Evolutionary conservation across 2,888 invertebrate genomes (phyloP).

Genomic region (Phyllotreta striolata): DNA sequence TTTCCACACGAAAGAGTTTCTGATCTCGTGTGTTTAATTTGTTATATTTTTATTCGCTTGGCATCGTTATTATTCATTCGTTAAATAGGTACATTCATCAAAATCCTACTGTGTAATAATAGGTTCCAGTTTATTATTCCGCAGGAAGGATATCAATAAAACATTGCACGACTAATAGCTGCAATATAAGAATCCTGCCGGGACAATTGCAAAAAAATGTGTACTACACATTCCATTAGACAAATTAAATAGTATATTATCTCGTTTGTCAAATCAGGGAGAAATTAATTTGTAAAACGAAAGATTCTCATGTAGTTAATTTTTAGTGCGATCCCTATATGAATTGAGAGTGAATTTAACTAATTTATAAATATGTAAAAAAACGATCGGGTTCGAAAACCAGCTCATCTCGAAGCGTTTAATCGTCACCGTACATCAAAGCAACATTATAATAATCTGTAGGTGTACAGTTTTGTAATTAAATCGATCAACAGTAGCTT

Average conservation of each 20-base stretch:
- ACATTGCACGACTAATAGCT: conserved; percentile 28
- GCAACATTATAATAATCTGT: conserved; percentile 34
- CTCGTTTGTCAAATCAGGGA: no score
- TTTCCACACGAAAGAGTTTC: not conserved
- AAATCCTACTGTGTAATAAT: conserved; percentile 25
- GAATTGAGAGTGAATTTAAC: no score
- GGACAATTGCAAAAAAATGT: no score
- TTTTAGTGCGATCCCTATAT: no score
- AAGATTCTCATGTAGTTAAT: no score
- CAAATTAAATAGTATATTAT: no score
- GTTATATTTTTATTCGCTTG: not conserved
- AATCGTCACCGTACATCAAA: conserved; percentile 8
- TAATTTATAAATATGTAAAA: no score
- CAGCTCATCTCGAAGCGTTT: not conserved
- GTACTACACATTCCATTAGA: no score
- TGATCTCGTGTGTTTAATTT: not conserved
- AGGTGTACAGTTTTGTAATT: conserved; percentile 36
- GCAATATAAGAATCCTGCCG: not conserved
- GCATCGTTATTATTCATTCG: no score
- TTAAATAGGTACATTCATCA: no score
- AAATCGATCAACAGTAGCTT: conserved; percentile 32
- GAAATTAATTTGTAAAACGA: no score
- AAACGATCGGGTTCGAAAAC: no score
- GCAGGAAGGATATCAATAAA: conserved; percentile 19
- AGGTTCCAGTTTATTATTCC: conserved; percentile 16